phyloP scores from a whole-genome alignment of 2,888 invertebrate genomes.

The Dolichopus griseipennis region DNA sequence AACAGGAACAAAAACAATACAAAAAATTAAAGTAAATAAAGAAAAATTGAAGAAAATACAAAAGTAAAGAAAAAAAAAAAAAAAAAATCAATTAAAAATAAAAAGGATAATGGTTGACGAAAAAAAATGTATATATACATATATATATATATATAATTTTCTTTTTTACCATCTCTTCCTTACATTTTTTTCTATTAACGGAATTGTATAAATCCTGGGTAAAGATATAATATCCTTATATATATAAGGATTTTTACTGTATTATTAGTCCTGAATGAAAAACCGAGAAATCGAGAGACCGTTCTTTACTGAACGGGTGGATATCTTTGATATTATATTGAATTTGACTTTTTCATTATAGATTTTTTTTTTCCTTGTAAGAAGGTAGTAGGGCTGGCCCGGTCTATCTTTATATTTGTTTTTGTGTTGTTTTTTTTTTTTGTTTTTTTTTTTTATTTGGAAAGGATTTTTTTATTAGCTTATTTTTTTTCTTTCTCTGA shows the following conservation, averaged over 20 bases:
- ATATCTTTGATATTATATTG: background rate
- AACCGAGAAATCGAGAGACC: too few relatives aligned
- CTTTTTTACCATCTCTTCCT: background rate
- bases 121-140: too few relatives aligned
- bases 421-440: too few relatives aligned
- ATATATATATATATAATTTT: too few relatives aligned
- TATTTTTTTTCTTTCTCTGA: background rate
- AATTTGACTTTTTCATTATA: background rate
- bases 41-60: too few relatives aligned
- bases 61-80: background rate
- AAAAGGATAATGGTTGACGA: background rate
- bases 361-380: background rate
- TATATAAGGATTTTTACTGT: background rate
- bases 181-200: too few relatives aligned
- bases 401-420: too few relatives aligned
- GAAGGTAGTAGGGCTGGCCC: background rate
- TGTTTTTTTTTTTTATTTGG: background rate
- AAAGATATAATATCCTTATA: background rate
- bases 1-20: background rate
- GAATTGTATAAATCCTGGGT: too few relatives aligned
- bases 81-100: background rate
- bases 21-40: background rate
- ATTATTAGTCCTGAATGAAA: background rate
- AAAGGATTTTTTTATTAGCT: background rate
- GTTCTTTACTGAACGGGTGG: background rate